These are phyloP conservation scores for Caranx melampygus DNA, from an alignment of 2,113 vertebrate genomes.

Conservation along the genomic window DNA sequence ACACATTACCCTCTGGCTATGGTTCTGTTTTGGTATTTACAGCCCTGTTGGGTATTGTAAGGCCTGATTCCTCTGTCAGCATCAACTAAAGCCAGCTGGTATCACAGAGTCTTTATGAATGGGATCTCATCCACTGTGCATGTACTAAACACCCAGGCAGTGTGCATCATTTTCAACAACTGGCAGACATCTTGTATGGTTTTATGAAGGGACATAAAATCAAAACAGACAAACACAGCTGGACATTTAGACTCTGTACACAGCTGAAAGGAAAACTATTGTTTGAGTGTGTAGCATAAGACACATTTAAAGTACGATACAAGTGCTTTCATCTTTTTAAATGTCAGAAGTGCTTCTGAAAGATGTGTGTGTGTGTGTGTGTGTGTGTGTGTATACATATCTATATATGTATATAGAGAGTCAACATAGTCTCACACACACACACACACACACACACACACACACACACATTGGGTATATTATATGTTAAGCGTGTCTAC, in stretches of 20 bases:
- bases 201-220: slow-evolving; percentile 52
- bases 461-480: too few species aligned
- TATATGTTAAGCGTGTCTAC: not conserved
- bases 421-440: too few species aligned
- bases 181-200: slow-evolving; percentile 5
- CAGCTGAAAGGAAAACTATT: slow-evolving; percentile 14
- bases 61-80: slow-evolving; percentile 33
- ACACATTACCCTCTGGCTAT: slow-evolving; percentile 39
- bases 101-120: slow-evolving; percentile 38
- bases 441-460: too few species aligned
- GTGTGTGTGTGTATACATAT: too few species aligned
- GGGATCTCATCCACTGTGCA: slow-evolving; percentile 23
- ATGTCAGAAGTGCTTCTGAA: not conserved
- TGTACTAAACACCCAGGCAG: slow-evolving; percentile 11
- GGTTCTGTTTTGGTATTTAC: slow-evolving; percentile 57
- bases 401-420: too few species aligned
- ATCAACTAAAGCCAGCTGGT: slow-evolving; percentile 50
- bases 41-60: slow-evolving; percentile 49
- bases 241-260: slow-evolving; percentile 12
- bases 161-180: not conserved
- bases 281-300: not conserved
- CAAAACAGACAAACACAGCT: slow-evolving; percentile 40
- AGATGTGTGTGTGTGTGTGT: too few species aligned
- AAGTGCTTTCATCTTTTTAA: not conserved
- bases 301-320: not conserved